phyloP scores from a whole-genome alignment of 2,113 vertebrate genomes.

The Dolichotis patagonum region DNA sequence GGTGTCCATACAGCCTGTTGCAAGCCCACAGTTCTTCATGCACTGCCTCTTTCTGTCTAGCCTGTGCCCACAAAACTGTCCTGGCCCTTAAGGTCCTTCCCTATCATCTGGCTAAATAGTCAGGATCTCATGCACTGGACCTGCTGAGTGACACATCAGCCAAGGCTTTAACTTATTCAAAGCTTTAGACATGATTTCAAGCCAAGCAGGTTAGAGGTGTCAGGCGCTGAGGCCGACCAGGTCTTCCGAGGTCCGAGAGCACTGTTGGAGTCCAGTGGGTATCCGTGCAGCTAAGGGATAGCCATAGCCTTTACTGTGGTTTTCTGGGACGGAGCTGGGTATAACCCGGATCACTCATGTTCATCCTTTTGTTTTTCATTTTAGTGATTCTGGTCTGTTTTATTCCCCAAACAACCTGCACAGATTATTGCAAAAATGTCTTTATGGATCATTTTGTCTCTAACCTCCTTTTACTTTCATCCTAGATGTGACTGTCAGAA shows the following conservation, averaged over 20 bases:
- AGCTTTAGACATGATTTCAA: not conserved
- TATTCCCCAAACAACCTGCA: too few relatives aligned
- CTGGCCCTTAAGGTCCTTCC: not conserved
- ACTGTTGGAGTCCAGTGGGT: not conserved
- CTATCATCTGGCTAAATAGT: not conserved
- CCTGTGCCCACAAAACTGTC: fast-evolving
- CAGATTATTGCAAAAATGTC: not conserved
- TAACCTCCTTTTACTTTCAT: not conserved
- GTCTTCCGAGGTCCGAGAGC: not conserved
- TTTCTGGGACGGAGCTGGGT: not conserved
- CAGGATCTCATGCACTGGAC: not conserved
- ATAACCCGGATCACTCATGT: not conserved
- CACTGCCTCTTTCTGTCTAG: not conserved
- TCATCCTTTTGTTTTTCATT: not conserved
- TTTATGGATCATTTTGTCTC: not conserved
- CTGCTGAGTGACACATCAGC: not conserved
- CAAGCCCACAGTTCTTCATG: not conserved
- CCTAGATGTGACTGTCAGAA: not conserved
- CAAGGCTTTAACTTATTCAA: not conserved
- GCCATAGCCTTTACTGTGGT: not conserved
- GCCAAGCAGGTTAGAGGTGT: not conserved
- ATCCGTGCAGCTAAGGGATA: not conserved
- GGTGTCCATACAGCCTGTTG: not conserved
- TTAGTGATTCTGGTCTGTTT: not conserved
- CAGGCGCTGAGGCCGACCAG: not conserved